Percentiles rank a stretch among this genome's conserved stretches.
phyloP scores from a whole-genome alignment of 2,797 vertebrate genomes.

The Halcyon badia region DNA sequence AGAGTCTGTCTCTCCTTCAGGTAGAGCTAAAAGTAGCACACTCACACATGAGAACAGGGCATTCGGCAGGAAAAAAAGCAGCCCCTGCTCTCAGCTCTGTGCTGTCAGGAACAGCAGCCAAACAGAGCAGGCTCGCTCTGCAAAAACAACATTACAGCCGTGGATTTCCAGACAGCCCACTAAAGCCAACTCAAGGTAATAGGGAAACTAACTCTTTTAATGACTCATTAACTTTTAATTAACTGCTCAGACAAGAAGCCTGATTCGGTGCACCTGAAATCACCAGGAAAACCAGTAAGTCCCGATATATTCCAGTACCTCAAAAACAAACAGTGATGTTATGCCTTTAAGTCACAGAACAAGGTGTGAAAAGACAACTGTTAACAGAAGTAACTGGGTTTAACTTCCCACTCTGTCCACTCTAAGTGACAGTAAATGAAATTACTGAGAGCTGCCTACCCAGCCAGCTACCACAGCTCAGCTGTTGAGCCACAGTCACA shows the following conservation, averaged over 20 bases:
- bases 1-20: not conserved
- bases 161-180: not conserved
- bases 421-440: not conserved
- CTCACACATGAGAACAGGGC: rapidly evolving
- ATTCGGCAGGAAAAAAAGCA: not conserved
- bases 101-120: not conserved
- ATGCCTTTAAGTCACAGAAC: not conserved
- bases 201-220: not conserved
- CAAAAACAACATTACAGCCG: not conserved
- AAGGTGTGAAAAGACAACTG: not conserved
- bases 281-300: not conserved
- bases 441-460: not conserved
- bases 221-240: not conserved
- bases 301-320: not conserved
- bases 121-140: rapidly evolving
- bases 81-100: not conserved
- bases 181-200: not conserved
- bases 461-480: not conserved
- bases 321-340: not conserved
- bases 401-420: not conserved
- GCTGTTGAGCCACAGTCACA: not conserved
- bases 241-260: not conserved
- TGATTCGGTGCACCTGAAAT: not conserved
- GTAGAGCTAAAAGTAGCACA: not conserved
- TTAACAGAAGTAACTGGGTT: not conserved